phyloP scores from a whole-genome alignment of 2,888 invertebrate species.

The Ennomos erosarius region DNA sequence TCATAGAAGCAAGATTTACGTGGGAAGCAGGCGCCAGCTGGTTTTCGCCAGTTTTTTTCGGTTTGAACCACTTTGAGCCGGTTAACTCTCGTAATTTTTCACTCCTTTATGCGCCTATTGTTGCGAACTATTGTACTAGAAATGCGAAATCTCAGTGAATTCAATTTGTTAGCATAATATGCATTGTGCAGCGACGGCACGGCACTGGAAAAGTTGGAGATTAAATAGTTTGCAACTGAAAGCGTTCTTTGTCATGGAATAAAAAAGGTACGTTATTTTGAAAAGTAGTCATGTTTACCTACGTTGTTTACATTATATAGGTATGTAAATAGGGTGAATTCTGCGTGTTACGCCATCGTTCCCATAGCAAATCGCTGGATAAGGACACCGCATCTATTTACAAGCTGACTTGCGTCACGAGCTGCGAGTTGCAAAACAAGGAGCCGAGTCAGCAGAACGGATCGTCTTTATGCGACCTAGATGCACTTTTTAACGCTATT shows the following conservation, averaged over 20 bases:
- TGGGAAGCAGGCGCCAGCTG: constrained; percentile 15
- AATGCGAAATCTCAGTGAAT: constrained; percentile 6
- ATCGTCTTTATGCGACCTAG: too few relatives aligned
- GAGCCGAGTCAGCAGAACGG: too few relatives aligned
- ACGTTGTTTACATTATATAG: too few relatives aligned
- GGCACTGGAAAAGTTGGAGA: background rate
- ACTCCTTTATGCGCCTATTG: constrained; percentile 7
- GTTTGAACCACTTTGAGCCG: constrained; percentile 1
- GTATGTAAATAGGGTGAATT: too few relatives aligned
- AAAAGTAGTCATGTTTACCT: too few relatives aligned
- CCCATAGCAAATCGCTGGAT: too few relatives aligned
- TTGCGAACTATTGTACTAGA: constrained; percentile 4
- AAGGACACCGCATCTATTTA: too few relatives aligned
- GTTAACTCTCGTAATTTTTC: constrained; percentile 7
- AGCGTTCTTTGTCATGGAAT: background rate
- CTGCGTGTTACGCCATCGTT: too few relatives aligned
- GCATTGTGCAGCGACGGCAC: constrained; percentile 3
- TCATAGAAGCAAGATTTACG: constrained; percentile 24
- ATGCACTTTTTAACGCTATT: too few relatives aligned
- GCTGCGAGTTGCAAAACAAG: too few relatives aligned
- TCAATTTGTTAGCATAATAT: constrained; percentile 9
- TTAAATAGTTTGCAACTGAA: constrained; percentile 1
- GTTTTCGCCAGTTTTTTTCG: constrained; percentile 1
- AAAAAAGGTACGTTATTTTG: background rate
- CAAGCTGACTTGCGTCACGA: too few relatives aligned